Evolutionary conservation across 2,888 invertebrate species (phyloP), one percentile per base, ranked within the genome.

Genomic region (Caenorhabditis drosophilae): DNA sequence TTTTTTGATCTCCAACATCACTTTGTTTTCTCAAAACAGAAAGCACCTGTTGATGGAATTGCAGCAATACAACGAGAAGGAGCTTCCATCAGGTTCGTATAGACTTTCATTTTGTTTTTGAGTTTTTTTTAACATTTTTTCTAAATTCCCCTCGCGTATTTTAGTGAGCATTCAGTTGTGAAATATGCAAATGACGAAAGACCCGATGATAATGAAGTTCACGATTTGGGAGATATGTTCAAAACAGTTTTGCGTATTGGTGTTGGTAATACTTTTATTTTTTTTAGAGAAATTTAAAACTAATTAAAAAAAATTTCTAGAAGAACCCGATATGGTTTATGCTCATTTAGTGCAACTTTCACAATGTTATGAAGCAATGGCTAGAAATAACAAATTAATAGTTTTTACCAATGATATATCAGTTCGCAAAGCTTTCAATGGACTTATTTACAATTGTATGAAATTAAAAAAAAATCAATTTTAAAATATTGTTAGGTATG

Each of bases 301-400:
- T 31, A 9, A 9, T 12, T 12, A 31, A 31, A 31, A 31, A 31
- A 31, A n/a, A 25, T 42, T 23, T 67, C 40, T 48, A 71, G 71
- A 71, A 15, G 64, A 71, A 16, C 48, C 53, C 11, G 64, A 68
- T 18, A 62, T 68, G 51, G 68, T 71, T 0, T 71, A 71, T 36
- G 64, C 67, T 25, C 62, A 68, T 41, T 54, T 71, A 6, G 42
- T 71, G 2, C 71, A 71, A 57, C 38, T 71, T 25, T 68, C 63
- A 40, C 64, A 67, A 41, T 71, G 68, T 46, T 71, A 71, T 45
- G 64, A 71, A 40, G 59, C 71, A 12, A 71, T 71, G 71, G 71
- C 71, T 47, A 53, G 57, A 16, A 71, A 68, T 31, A 67, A 71
- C 36, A 71, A 71, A 56, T 50, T 68, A 11, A 54, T 71, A 31